Percentiles rank a stretch among this genome's conserved stretches.
Evolutionary conservation across 2,113 vertebrate genomes (phyloP).

Genomic region (Bagarius yarrelli): DNA sequence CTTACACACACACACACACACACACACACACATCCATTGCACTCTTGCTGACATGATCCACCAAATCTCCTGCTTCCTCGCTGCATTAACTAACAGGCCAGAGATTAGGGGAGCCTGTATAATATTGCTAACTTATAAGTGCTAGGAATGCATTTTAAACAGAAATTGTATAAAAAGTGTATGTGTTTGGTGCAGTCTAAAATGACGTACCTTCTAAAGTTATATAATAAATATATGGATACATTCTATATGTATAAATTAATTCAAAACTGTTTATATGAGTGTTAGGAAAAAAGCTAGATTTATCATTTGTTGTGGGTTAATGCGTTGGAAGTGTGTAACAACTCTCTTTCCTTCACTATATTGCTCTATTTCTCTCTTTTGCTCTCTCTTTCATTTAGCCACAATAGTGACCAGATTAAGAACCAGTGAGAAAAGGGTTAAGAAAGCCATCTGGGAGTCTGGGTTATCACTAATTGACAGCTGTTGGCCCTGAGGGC

Average conservation of each 20-base stretch:
- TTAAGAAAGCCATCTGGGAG: slow-evolving; percentile 78
- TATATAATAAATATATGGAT: too few relatives aligned
- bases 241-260: background rate
- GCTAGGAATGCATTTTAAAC: too few relatives aligned
- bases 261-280: background rate
- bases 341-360: slow-evolving; percentile 40
- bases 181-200: too few relatives aligned
- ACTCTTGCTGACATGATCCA: too few relatives aligned
- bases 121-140: too few relatives aligned
- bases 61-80: too few relatives aligned
- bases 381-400: slow-evolving; percentile 32
- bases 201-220: too few relatives aligned
- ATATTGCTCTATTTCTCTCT: slow-evolving; percentile 10
- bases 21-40: too few relatives aligned
- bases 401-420: slow-evolving; percentile 87
- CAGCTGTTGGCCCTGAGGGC: slow-evolving; percentile 95
- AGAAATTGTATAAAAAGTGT: too few relatives aligned
- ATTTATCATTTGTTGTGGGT: background rate
- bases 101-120: too few relatives aligned
- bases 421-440: slow-evolving; percentile 67
- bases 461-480: slow-evolving; percentile 94
- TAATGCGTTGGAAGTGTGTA: slow-evolving; percentile 19
- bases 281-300: background rate
- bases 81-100: too few relatives aligned
- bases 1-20: too few relatives aligned